phyloP scores from a whole-genome alignment of 2,113 vertebrate genomes.

The Pterocles orientalis region DNA sequence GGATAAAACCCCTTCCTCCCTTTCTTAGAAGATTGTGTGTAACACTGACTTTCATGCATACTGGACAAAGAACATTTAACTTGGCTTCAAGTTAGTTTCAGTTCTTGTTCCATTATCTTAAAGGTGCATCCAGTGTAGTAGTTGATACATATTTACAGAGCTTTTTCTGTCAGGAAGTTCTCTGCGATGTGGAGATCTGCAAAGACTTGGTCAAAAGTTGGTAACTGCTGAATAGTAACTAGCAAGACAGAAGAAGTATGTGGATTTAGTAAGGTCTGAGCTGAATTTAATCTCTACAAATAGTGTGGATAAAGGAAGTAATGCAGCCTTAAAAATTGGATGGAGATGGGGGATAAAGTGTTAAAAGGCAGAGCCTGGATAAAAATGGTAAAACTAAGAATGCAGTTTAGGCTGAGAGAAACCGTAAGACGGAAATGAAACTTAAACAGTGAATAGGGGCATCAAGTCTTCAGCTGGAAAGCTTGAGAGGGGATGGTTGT shows the following conservation, averaged over 20 bases:
- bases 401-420: neutral
- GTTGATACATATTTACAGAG: neutral
- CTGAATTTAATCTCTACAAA: neutral
- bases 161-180: neutral
- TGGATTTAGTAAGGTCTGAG: neutral
- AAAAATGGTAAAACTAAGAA: neutral
- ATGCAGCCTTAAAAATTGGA: neutral
- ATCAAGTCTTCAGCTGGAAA: neutral
- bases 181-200: neutral
- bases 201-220: neutral
- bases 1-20: accelerated
- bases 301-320: neutral
- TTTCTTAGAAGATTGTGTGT: neutral
- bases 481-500: neutral
- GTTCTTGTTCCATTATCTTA: neutral
- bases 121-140: neutral
- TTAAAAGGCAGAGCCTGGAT: neutral
- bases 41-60: neutral
- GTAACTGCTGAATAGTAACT: neutral
- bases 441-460: neutral
- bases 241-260: neutral
- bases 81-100: neutral
- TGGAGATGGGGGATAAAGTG: neutral
- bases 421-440: neutral
- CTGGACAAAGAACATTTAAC: neutral